Base-by-base conservation (phyloP, 2,888 invertebrate species). In the Tridacna crocea region DNA sequence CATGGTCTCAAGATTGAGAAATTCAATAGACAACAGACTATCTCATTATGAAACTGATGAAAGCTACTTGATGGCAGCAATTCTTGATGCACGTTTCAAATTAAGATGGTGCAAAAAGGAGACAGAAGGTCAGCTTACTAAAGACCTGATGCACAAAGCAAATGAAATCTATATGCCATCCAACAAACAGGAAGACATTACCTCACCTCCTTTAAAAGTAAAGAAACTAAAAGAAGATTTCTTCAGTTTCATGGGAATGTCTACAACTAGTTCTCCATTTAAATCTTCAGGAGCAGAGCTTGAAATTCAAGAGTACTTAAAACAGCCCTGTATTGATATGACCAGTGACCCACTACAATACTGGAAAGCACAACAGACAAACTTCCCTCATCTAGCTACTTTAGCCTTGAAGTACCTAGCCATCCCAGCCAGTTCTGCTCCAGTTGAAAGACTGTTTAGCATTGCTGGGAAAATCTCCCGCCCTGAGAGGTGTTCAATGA, bases 401-500 rank as follows among this genome's bases (percentile, higher is more conserved):
- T 22, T 77, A 19, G 82, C 79, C 22, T 19, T 19, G 19, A 36
- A 58, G 26, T 75, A 80, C 58, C 55, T 84, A 70, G 26, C 75
- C 27, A 63, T 80, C 66, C 78, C 78, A 26, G 76, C 73, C 6
- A 65, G 75, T n/a, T 84, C 77, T 55, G 77, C 82, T 26, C 79
- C 68, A 58, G 79, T 84, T 12, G 82, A 84, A 73, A 48, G 77
- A 65, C 46, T 77, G 0, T 84, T 82, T 68, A 77, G 72, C 61
- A 79, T 79, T 36, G 79, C 79, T 51, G 82, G 82, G 17, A 82
- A 79, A 65, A 72, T 79, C 8, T 80, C 79, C 26, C 72, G 77
- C 36, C 66, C 79, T 63, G 82, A 84, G 17, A 84, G 75, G 58
- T 84, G 79, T 66, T 51, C 58, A 19, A 26, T 80, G 47, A 73